Percentiles rank a stretch among this genome's conserved stretches.
Evolutionary conservation across 2,113 vertebrate species (phyloP).

Genomic region (Xenopus borealis): DNA sequence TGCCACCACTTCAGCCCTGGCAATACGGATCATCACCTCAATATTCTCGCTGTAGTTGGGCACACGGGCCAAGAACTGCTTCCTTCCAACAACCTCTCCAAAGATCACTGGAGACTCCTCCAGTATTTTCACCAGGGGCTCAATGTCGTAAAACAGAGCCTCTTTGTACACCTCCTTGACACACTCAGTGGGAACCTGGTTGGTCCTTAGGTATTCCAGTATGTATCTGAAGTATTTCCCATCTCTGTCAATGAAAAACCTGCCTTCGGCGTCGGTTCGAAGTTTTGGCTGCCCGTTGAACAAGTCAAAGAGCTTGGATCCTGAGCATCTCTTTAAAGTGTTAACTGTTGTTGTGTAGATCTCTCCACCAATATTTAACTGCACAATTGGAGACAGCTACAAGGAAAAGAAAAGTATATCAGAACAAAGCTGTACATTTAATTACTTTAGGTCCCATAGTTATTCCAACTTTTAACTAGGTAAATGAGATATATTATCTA

Average conservation of each 20-base stretch:
- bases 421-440: no score
- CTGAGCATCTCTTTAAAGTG: slow-evolving; percentile 76
- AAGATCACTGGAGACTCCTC: slow-evolving; percentile 83
- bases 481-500: no score
- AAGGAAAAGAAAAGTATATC: slow-evolving; percentile 1
- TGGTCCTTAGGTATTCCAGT: slow-evolving; percentile 81
- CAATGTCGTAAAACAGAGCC: slow-evolving; percentile 78
- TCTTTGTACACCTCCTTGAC: slow-evolving; percentile 79
- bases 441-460: no score
- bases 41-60: slow-evolving; percentile 82
- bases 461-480: no score
- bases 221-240: slow-evolving; percentile 78
- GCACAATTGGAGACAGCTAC: slow-evolving; percentile 68
- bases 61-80: slow-evolving; percentile 83
- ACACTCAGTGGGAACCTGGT: slow-evolving; percentile 68
- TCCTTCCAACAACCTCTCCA: slow-evolving; percentile 80
- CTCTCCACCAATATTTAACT: slow-evolving; percentile 82
- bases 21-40: slow-evolving; percentile 84
- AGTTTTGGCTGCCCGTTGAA: slow-evolving; percentile 61
- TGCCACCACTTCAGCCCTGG: slow-evolving; percentile 79
- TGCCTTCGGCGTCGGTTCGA: slow-evolving; percentile 67
- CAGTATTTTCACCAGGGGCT: slow-evolving; percentile 76
- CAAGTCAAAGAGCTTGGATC: slow-evolving; percentile 79
- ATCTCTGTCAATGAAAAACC: slow-evolving; percentile 82
- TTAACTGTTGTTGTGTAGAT: slow-evolving; percentile 72